Conservation (phyloP, 37 sponge, comb jelly and placozoan species). For the Axinella damicornis region DNA sequence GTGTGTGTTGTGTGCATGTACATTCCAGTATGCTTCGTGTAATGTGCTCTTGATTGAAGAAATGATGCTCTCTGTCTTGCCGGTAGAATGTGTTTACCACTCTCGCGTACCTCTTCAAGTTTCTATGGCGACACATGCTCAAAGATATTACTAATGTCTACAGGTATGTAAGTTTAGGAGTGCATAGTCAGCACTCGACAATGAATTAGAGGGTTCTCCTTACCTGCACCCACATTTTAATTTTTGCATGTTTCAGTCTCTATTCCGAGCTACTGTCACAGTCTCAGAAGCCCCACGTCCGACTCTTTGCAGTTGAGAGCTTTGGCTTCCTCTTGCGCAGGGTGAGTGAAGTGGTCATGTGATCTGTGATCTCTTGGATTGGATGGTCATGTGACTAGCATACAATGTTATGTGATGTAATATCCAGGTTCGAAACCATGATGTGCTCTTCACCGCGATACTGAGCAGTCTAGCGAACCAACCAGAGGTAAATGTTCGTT, state of each 20-base stretch:
- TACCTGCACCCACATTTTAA: neutral
- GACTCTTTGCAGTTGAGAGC: constrained; percentile 92
- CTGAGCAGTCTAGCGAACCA: neutral
- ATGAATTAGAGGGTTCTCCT: neutral
- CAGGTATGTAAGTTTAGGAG: constrained; percentile 39
- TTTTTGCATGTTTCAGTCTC: constrained; percentile 28
- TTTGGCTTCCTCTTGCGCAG: constrained; percentile 87
- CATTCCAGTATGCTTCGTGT: no score
- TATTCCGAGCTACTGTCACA: constrained; percentile 72
- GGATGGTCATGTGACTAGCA: no score
- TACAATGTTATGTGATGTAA: neutral
- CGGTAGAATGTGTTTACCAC: constrained; percentile 87
- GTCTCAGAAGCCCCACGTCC: constrained; percentile 75
- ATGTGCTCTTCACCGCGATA: neutral
- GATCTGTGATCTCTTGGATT: no score
- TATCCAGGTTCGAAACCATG: constrained; percentile 13
- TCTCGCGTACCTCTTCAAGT: constrained; percentile 89
- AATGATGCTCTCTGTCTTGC: no score
- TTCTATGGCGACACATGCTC: constrained; percentile 85
- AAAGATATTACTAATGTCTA: constrained; percentile 74
- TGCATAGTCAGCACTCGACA: no score
- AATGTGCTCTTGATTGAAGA: no score
- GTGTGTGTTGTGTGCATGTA: neutral
- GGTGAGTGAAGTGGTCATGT: constrained; percentile 24
- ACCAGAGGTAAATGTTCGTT: constrained; percentile 5